Base-by-base conservation (phyloP, 2,113 vertebrate species). In the Leptocoma aspasia region DNA sequence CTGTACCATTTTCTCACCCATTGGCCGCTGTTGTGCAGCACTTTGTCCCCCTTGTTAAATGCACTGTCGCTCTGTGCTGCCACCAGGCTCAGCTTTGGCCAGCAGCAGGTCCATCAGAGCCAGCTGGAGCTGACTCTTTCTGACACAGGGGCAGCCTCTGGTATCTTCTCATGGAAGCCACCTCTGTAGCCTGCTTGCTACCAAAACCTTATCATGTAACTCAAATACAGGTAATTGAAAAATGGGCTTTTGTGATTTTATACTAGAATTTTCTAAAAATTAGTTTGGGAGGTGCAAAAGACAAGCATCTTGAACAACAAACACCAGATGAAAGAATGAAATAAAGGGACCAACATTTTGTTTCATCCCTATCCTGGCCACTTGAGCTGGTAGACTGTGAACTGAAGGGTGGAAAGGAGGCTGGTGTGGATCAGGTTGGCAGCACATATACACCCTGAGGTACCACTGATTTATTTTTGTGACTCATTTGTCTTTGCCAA, bases 21-120 rank as follows among this genome's bases (percentile, higher is more conserved):
- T 26, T 1, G 7, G 35, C n/a, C 70, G 33, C 41, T 80, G 50
- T 11, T 64, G 28, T 20, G 50, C 44, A 59, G 14, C 3, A 1
- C 6, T 57, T 70, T 10, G 7, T 1, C 18, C 53, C 33, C 21
- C 13, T 64, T 44, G 20, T 78, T 69, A 73, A 64, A 59, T 22
- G 72, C 1, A 3, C 37, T 54, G 12, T 50, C 28, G 41, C 45
- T 57, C 26, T 2, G 0, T 1, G 6, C 33, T 61, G 30, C 64
- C 22, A 41, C 7, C 2, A 18, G 53, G 42, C 70, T 77, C 42
- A 68, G 65, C 41, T 85, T 72, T 63, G 59, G 53, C 15, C 59
- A 49, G 39, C 21, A 23, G 15, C 0, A 0, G 15, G 13, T 59
- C 41, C 0, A 0, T 41, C 45, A 30, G 18, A 66, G 61, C 14